A percentile compares a stretch with the other conserved stretches of the same genome.
Evolutionary conservation across 2,888 invertebrate species (phyloP).

Genomic region (Torymus auratus): DNA sequence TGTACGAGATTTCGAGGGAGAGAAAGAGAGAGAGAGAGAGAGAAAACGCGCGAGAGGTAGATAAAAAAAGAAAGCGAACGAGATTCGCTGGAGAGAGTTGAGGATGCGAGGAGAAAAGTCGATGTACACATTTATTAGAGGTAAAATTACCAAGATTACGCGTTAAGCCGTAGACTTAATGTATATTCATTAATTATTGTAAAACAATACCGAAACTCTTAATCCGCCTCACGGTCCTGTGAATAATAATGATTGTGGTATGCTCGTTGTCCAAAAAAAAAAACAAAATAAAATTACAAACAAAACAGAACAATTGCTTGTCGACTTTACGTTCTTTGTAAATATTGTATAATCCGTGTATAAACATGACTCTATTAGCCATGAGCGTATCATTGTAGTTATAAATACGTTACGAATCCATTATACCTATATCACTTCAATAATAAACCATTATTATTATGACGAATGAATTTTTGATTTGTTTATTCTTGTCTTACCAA

Average conservation of each 20-base stretch:
- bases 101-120: conserved; percentile 56
- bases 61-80: background rate
- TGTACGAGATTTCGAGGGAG: conserved; percentile 57
- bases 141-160: conserved; percentile 64
- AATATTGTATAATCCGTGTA: conserved; percentile 77
- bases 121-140: conserved; percentile 64
- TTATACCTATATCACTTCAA: conserved; percentile 76
- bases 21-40: background rate
- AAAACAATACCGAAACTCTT: conserved; percentile 57
- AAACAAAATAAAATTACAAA: conserved; percentile 53
- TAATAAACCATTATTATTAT: conserved; percentile 75
- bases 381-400: conserved; percentile 75
- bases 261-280: conserved; percentile 64
- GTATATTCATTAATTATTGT: conserved; percentile 61
- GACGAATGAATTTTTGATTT: conserved; percentile 44
- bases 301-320: conserved; percentile 68
- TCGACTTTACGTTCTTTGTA: conserved; percentile 74
- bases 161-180: conserved; percentile 62
- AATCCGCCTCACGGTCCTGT: conserved; percentile 62
- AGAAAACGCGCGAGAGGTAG: conserved; percentile 41
- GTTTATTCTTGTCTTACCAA: conserved; percentile 3
- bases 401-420: conserved; percentile 74
- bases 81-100: conserved; percentile 24
- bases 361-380: conserved; percentile 74
- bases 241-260: conserved; percentile 64